These are phyloP conservation scores for Eospalax fontanierii DNA, from an alignment of 2,797 vertebrate species.

Conservation along the genomic window DNA sequence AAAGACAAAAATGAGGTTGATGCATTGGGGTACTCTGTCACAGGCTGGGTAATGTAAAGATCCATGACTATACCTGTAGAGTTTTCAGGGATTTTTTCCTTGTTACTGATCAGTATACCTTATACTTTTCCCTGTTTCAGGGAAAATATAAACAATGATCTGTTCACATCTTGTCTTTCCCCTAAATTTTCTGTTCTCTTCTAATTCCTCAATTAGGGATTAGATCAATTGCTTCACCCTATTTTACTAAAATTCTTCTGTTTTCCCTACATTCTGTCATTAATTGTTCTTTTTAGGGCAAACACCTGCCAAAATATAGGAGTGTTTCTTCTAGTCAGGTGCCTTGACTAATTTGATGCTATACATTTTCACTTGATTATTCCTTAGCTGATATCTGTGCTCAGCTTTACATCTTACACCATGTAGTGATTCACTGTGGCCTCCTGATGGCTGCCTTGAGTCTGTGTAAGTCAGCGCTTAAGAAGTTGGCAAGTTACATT, in stretches of 20 bases:
- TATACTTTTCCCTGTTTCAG: background rate
- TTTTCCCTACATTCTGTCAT: background rate
- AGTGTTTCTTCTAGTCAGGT: background rate
- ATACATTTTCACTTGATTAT: accelerated
- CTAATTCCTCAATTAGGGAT: background rate
- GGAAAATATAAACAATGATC: background rate
- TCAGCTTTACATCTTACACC: background rate
- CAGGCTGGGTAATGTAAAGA: accelerated
- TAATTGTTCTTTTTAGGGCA: background rate
- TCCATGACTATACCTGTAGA: background rate
- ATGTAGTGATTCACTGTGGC: background rate
- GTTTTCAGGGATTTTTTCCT: background rate
- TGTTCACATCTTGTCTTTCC: background rate
- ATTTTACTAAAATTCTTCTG: background rate
- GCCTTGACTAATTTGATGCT: too few species aligned
- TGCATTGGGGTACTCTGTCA: background rate
- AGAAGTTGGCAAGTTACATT: background rate
- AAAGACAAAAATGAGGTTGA: background rate
- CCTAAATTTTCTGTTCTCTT: background rate
- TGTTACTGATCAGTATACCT: background rate
- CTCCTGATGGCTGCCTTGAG: too few species aligned
- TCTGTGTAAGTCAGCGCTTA: background rate
- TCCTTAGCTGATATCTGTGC: background rate
- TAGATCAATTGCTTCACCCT: background rate
- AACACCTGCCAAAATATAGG: too few species aligned